A percentile compares a stretch with the other conserved stretches of the same genome.
These are phyloP conservation scores for Ochlodes sylvanus DNA, from an alignment of 2,888 invertebrate species.

Conservation along the genomic window DNA sequence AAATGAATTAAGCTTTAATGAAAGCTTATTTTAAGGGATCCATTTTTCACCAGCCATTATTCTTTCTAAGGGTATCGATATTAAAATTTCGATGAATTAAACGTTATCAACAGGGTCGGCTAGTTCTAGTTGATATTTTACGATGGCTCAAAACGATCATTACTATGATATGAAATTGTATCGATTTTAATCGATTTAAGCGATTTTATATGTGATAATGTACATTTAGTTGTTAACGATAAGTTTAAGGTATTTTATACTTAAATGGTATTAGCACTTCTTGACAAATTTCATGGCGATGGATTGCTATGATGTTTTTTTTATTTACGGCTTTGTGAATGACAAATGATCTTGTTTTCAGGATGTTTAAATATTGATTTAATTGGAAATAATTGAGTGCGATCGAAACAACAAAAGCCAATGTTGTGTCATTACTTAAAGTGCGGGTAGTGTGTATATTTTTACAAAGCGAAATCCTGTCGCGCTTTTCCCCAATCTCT, in stretches of 20 bases:
- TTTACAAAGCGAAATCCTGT: too few relatives aligned
- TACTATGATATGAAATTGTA: constrained; percentile 29
- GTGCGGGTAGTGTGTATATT: too few relatives aligned
- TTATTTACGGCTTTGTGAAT: neutral
- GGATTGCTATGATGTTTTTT: neutral
- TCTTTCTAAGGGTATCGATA: constrained; percentile 10
- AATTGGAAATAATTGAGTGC: neutral
- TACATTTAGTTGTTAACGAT: constrained; percentile 31
- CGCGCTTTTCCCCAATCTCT: too few relatives aligned
- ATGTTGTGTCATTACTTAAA: too few relatives aligned
- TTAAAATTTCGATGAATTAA: constrained; percentile 2
- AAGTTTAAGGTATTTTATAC: constrained; percentile 6
- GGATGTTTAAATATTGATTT: neutral
- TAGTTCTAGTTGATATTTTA: constrained; percentile 39
- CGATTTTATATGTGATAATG: constrained; percentile 41
- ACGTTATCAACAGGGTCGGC: constrained; percentile 55
- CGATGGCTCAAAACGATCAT: constrained; percentile 48
- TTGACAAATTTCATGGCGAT: constrained; percentile 4
- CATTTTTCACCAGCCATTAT: neutral
- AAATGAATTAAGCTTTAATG: too few relatives aligned
- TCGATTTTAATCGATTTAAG: constrained; percentile 30
- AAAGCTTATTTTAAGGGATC: neutral
- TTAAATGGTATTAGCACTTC: neutral
- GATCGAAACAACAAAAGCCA: too few relatives aligned
- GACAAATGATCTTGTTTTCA: neutral